Conservation (phyloP, 2,797 vertebrate genomes). For the Acipenser oxyrinchus region DNA sequence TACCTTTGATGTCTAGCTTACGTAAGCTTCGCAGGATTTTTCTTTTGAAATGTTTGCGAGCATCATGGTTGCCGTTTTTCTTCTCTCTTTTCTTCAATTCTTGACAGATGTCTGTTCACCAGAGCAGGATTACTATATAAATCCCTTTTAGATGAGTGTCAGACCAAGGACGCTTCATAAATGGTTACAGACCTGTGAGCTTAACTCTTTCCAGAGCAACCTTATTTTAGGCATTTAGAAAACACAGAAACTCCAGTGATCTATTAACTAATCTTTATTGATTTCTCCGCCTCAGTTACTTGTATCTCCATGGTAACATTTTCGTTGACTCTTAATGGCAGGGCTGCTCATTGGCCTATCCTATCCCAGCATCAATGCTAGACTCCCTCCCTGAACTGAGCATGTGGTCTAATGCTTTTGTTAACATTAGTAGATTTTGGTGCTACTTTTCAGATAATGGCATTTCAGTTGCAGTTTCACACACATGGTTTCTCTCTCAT, state of each 20-base stretch:
- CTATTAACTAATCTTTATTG: conserved; percentile 11
- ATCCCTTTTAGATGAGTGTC: conserved; percentile 75
- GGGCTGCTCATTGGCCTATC: conserved; percentile 28
- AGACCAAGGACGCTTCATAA: conserved; percentile 75
- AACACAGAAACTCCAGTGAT: conserved; percentile 1
- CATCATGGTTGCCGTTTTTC: conserved; percentile 4
- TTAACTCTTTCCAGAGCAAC: neutral
- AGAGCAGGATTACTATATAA: conserved; percentile 77
- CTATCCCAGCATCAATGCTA: neutral
- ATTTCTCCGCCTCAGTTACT: conserved; percentile 29
- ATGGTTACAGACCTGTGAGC: conserved; percentile 19
- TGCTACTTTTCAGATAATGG: no score
- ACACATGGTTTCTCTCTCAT: conserved; percentile 18
- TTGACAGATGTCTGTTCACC: conserved; percentile 68
- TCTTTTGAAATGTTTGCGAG: no score
- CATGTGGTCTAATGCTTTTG: neutral
- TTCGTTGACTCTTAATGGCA: conserved; percentile 44
- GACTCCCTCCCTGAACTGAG: neutral
- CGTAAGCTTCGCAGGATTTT: no score
- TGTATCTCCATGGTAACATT: conserved; percentile 53
- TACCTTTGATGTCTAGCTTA: no score
- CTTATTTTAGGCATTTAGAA: neutral
- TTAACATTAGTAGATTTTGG: neutral
- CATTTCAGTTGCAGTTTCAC: no score
- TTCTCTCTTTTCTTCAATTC: conserved; percentile 14